These are phyloP conservation scores for Criorhina ranunculi DNA, from an alignment of 2,888 invertebrate genomes.

Conservation along the genomic window DNA sequence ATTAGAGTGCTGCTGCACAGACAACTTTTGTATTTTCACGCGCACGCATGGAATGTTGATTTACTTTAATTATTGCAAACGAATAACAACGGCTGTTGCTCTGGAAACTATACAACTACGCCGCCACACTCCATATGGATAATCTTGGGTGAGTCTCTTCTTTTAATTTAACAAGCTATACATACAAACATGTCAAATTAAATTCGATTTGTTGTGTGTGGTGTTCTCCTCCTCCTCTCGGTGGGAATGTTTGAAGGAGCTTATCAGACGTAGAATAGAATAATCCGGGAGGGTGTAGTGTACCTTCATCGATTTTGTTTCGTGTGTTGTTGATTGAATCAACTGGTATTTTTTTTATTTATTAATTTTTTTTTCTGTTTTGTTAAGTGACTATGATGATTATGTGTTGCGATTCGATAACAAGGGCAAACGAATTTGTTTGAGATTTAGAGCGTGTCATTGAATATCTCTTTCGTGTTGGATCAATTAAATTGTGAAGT, in stretches of 20 bases:
- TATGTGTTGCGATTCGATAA: background rate
- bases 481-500: too few relatives aligned
- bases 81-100: slow-evolving; percentile 43
- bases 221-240: background rate
- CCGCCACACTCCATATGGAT: slow-evolving; percentile 53
- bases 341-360: slow-evolving; percentile 20
- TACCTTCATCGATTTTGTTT: slow-evolving; percentile 18
- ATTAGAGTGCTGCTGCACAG: slow-evolving; percentile 60
- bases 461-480: background rate
- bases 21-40: slow-evolving; percentile 24
- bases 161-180: slow-evolving; percentile 8
- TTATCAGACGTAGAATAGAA: slow-evolving; percentile 1
- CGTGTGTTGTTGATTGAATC: slow-evolving; percentile 5
- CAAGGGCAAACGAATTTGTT: background rate
- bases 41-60: slow-evolving; percentile 67
- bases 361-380: background rate
- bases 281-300: slow-evolving; percentile 6
- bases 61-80: slow-evolving; percentile 44
- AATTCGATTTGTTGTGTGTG: slow-evolving; percentile 36
- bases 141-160: slow-evolving; percentile 56
- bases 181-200: background rate
- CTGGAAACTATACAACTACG: slow-evolving; percentile 16
- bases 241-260: background rate
- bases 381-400: background rate
- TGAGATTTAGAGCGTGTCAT: background rate